phyloP scores from a whole-genome alignment of 2,888 invertebrate species.

The Dryococelus australis region DNA sequence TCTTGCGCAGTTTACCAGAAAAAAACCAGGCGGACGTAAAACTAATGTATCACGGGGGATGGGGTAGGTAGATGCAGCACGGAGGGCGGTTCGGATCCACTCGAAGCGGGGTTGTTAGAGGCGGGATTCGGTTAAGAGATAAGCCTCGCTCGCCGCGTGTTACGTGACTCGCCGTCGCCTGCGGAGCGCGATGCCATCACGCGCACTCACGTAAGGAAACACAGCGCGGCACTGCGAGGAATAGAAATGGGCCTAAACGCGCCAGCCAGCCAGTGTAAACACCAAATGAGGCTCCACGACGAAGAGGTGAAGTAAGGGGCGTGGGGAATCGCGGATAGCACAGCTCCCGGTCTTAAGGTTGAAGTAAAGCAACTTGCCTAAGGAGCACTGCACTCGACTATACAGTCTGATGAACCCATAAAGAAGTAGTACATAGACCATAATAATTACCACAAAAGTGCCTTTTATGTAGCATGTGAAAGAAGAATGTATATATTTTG shows the following conservation, averaged over 20 bases:
- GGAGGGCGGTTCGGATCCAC: not conserved
- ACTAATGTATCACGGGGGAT: not conserved
- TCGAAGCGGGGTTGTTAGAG: not conserved
- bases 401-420: too few species aligned
- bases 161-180: not conserved
- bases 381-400: too few species aligned
- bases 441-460: too few species aligned
- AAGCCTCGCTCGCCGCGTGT: not conserved
- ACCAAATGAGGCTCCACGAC: not conserved
- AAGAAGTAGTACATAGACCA: too few species aligned
- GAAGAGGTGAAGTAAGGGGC: too few species aligned
- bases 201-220: not conserved
- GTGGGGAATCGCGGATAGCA: too few species aligned
- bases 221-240: not conserved
- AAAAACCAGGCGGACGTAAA: not conserved
- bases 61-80: not conserved
- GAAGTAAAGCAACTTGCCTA: too few species aligned
- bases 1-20: too few species aligned
- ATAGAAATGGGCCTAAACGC: not conserved
- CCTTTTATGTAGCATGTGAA: too few species aligned
- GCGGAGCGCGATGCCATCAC: not conserved
- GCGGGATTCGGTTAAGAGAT: not conserved
- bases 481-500: too few species aligned
- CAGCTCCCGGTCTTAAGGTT: too few species aligned
- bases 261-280: not conserved